Conservation (phyloP, 2,888 invertebrate species). For the Napeogenes inachia region DNA sequence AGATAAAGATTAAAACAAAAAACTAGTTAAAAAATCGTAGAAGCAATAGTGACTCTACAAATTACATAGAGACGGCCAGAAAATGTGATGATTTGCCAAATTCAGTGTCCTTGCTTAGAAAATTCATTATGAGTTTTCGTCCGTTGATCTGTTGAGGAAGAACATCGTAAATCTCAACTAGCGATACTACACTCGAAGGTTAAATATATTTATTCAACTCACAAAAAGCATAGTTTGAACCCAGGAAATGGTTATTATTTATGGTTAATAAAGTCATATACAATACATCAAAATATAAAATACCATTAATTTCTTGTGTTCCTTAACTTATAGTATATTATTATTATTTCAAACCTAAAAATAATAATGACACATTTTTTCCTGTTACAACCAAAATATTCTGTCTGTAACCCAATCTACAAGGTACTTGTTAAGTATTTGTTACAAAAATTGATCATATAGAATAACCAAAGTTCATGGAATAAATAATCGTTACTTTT, state of each 20-base stretch:
- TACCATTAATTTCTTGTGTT: no score
- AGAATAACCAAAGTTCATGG: no score
- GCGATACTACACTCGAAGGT: background rate
- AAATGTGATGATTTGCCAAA: slow-evolving; percentile 4
- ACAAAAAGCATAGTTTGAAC: background rate
- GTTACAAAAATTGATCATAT: no score
- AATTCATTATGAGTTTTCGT: slow-evolving; percentile 2
- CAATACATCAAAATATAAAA: background rate
- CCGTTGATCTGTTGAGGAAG: slow-evolving; percentile 11
- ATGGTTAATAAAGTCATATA: background rate
- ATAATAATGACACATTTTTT: no score
- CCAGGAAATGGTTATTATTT: slow-evolving; percentile 1
- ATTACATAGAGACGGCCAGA: slow-evolving; percentile 1
- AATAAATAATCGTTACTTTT: no score
- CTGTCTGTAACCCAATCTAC: no score
- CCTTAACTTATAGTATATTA: no score
- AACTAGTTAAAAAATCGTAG: background rate
- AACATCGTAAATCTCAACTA: slow-evolving; percentile 11
- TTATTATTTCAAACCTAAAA: no score
- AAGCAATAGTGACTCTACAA: slow-evolving; percentile 2
- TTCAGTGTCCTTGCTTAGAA: background rate
- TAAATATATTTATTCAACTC: slow-evolving; percentile 1
- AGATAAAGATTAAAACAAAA: background rate
- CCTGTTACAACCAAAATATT: no score
- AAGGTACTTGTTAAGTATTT: no score